Percentiles rank a stretch among this genome's conserved stretches.
phyloP scores from a whole-genome alignment of 2,113 vertebrate genomes.

The Morone chrysops region DNA sequence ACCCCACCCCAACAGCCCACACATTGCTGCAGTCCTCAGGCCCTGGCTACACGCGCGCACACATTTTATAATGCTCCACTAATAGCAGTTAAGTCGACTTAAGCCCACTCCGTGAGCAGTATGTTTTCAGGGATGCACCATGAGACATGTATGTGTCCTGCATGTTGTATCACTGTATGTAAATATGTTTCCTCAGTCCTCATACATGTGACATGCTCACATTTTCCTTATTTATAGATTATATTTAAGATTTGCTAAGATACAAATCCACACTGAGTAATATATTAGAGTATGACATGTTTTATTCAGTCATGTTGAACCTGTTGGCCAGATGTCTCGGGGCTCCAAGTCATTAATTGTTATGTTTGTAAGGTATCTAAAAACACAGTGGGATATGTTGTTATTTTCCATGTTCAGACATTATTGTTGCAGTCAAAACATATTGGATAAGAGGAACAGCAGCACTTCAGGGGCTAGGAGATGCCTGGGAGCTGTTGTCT shows the following conservation, averaged over 20 bases:
- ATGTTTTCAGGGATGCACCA: constrained; percentile 63
- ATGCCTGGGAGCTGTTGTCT: constrained; percentile 80
- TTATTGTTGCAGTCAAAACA: constrained; percentile 80
- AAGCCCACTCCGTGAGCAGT: constrained; percentile 63
- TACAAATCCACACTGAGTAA: constrained; percentile 5
- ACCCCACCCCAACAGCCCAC: constrained; percentile 80
- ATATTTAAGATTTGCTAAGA: background rate
- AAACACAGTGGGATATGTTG: constrained; percentile 71
- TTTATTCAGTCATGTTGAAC: constrained; percentile 61
- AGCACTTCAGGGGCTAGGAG: constrained; percentile 73
- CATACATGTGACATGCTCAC: background rate
- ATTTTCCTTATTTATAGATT: constrained; percentile 3
- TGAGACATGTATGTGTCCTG: constrained; percentile 49
- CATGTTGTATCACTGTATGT: constrained; percentile 33
- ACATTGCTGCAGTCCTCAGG: constrained; percentile 75
- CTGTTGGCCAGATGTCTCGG: constrained; percentile 75
- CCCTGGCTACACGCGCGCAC: constrained; percentile 58
- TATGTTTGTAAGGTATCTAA: constrained; percentile 71
- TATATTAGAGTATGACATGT: constrained; percentile 8
- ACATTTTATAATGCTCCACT: constrained; percentile 76
- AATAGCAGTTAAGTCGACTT: constrained; percentile 79
- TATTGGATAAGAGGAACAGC: constrained; percentile 79
- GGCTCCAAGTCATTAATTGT: constrained; percentile 78
- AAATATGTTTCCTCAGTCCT: background rate
- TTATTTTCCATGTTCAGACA: constrained; percentile 81